Evolutionary conservation across 1,140 invertebrate genomes (phyloP), one percentile per base, ranked within the genome.

Genomic region (Trachymyrmex cornetzi): DNA sequence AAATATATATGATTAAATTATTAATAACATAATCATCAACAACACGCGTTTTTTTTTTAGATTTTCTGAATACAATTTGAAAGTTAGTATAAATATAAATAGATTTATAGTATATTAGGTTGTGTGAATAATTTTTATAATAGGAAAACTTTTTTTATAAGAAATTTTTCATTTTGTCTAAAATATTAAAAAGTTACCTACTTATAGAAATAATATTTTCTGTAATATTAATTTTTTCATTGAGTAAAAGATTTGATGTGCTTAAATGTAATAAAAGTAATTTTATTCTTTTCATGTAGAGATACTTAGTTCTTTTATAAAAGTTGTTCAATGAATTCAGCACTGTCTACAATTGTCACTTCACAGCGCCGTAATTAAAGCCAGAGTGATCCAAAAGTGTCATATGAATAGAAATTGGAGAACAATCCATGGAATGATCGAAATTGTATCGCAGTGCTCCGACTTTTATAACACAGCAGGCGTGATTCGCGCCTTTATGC

Each of bases 381-480:
- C 12, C 3, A 14, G 6, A 74, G 67, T 27, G 34, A 50, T 27
- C 12, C 19, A 1, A 74, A 84, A 74, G 67, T 82, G 67, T 61
- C 67, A 22, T 72, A 27, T 63, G 71, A 84, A 84, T 61, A 34
- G 69, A 84, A 74, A 84, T 84, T 84, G 38, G 14, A 59, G 69
- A 75, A 84, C 80, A 84, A 84, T 84, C 80, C 57, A 75, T 84
- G 55, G n/a, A 2, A 50, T 27, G 55, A 84, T 84, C 80, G 55
- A 61, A 84, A 75, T 84, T 75, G 80, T 84, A 24, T 74, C 67
- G 67, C 7, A 44, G 55, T 22, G 55, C 53, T 74, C 3, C 24
- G 24, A 75, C 38, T 84, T 75, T 84, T 84, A 48, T 63, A 61
- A 84, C 55, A 22, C 55, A 50, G 38, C 38, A 57, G 30, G 66